These are phyloP conservation scores for Bergia puertoricense DNA, from an alignment of 92 coral and sea anemone species.

Conservation along the genomic window DNA sequence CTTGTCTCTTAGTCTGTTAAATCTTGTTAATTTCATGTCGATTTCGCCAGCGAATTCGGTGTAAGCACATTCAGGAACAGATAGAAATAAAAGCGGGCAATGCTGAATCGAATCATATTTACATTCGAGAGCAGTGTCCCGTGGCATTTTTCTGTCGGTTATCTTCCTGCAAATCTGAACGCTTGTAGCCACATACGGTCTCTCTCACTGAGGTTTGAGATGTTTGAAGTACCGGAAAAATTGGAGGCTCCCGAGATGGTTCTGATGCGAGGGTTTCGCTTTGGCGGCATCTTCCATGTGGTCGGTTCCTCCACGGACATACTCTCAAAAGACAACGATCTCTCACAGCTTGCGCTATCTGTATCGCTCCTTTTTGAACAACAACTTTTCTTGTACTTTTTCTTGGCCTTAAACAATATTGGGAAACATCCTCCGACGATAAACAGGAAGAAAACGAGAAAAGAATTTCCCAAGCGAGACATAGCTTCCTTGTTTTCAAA, in stretches of 20 bases:
- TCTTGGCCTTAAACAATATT: conserved; percentile 59
- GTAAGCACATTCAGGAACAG: conserved; percentile 15
- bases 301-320: conserved; percentile 82
- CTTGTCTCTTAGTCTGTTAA: conserved; percentile 19
- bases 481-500: background rate
- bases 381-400: conserved; percentile 53
- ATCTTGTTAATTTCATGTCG: conserved; percentile 46
- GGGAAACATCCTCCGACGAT: conserved; percentile 79
- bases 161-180: conserved; percentile 80
- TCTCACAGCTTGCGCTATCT: conserved; percentile 47
- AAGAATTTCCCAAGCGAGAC: conserved; percentile 28
- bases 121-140: conserved; percentile 25
- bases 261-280: conserved; percentile 76
- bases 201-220: conserved; percentile 75
- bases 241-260: conserved; percentile 87
- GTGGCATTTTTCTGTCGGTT: conserved; percentile 15
- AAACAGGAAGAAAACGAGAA: conserved; percentile 59
- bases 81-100: background rate
- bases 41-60: conserved; percentile 70
- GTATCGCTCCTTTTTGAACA: conserved; percentile 51
- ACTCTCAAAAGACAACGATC: conserved; percentile 75
- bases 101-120: background rate
- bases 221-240: conserved; percentile 80
- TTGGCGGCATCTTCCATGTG: conserved; percentile 85
- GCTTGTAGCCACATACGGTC: conserved; percentile 88